These are phyloP conservation scores for Phenganax stokvisi DNA, from an alignment of 92 coral and sea anemone genomes.

Conservation along the genomic window DNA sequence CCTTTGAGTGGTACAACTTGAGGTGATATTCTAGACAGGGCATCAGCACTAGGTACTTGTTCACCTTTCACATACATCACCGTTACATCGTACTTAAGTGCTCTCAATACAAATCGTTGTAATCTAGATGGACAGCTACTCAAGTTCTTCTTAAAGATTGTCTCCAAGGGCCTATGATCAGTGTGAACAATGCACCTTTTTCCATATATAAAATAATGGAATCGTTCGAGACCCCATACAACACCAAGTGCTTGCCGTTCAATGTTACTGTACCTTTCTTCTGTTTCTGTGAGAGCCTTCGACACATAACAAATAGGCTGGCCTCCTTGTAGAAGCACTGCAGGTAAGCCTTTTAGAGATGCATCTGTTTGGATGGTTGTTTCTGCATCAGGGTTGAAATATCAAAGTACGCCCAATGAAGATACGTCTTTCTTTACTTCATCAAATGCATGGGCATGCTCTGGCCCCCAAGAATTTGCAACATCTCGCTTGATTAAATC, in stretches of 20 bases:
- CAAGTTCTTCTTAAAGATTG: conserved; percentile 49
- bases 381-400: conserved; percentile 45
- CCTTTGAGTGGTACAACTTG: conserved; percentile 35
- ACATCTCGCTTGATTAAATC: conserved; percentile 46
- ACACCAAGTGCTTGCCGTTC: conserved; percentile 55
- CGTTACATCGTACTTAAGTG: conserved; percentile 45
- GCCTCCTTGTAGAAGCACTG: conserved; percentile 43
- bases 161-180: conserved; percentile 50
- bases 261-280: conserved; percentile 52
- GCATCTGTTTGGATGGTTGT: conserved; percentile 49
- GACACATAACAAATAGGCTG: conserved; percentile 54
- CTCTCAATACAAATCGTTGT: conserved; percentile 52
- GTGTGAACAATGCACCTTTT: conserved; percentile 53
- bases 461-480: conserved; percentile 43
- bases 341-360: conserved; percentile 41
- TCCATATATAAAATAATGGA: conserved; percentile 53
- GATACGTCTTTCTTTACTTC: conserved; percentile 34
- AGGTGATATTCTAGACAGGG: conserved; percentile 49
- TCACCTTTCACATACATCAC: conserved; percentile 51
- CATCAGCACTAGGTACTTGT: conserved; percentile 52
- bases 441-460: conserved; percentile 41
- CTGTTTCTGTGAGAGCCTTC: conserved; percentile 53
- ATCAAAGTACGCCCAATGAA: conserved; percentile 44
- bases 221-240: conserved; percentile 55
- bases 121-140: conserved; percentile 52